phyloP scores from a whole-genome alignment of 2,888 invertebrate species.

The Plebejus anna region DNA sequence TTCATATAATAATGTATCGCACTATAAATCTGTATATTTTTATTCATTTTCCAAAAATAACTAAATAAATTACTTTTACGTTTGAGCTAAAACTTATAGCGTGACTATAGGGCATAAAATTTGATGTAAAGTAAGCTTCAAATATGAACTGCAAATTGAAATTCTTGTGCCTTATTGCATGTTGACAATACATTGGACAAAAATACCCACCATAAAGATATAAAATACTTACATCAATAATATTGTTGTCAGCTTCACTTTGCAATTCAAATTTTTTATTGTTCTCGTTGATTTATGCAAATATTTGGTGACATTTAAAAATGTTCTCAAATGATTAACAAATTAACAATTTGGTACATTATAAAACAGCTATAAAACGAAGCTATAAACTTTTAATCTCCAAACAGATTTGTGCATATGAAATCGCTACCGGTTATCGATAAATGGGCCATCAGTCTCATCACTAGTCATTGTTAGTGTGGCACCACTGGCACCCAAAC shows the following conservation, averaged over 20 bases:
- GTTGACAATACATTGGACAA: background rate
- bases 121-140: background rate
- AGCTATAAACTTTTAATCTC: conserved; percentile 8
- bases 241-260: conserved; percentile 1
- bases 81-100: background rate
- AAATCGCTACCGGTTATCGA: conserved; percentile 43
- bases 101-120: conserved; percentile 2
- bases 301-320: background rate
- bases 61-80: background rate
- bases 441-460: conserved; percentile 41
- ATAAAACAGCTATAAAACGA: conserved; percentile 9
- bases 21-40: background rate
- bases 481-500: conserved; percentile 41
- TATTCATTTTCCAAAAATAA: background rate
- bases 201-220: background rate
- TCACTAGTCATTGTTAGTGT: conserved; percentile 66
- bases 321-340: conserved; percentile 4
- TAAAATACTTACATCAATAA: background rate
- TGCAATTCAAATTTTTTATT: conserved; percentile 1
- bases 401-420: conserved; percentile 15
- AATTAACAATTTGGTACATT: conserved; percentile 25
- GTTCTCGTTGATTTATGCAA: background rate
- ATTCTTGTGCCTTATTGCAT: background rate
- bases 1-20: background rate
- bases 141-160: conserved; percentile 12